phyloP scores from a whole-genome alignment of 2,113 vertebrate genomes.

The Tor tambroides region DNA sequence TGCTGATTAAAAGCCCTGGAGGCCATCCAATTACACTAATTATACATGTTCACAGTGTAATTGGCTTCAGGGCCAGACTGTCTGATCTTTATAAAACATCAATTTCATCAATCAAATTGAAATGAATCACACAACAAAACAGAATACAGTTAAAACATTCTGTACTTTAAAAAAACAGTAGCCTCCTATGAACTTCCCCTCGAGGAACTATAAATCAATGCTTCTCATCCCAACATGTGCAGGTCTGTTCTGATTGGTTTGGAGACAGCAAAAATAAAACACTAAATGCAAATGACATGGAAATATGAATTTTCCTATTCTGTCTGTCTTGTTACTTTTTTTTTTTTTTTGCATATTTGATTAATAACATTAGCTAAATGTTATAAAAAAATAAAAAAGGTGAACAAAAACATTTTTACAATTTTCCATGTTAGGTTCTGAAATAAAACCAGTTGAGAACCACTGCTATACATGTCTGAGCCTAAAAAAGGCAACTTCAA shows the following conservation, averaged over 20 bases:
- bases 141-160: not conserved
- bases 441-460: too few species aligned
- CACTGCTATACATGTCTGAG: too few species aligned
- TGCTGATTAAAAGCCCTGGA: constrained; percentile 13
- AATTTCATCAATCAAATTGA: constrained; percentile 27
- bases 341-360: too few species aligned
- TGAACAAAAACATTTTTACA: too few species aligned
- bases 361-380: too few species aligned
- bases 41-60: constrained; percentile 18
- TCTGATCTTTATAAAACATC: constrained; percentile 43
- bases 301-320: too few species aligned
- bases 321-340: too few species aligned
- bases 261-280: too few species aligned
- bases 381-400: too few species aligned
- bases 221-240: not conserved
- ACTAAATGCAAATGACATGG: too few species aligned
- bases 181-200: not conserved
- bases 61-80: constrained; percentile 29
- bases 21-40: constrained; percentile 28
- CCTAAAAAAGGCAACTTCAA: too few species aligned
- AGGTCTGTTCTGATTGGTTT: constrained; percentile 13
- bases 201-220: constrained; percentile 13
- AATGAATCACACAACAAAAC: not conserved
- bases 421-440: too few species aligned
- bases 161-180: not conserved